phyloP scores from a whole-genome alignment of 2,113 vertebrate genomes.

The Machaerirhynchus nigripectus region DNA sequence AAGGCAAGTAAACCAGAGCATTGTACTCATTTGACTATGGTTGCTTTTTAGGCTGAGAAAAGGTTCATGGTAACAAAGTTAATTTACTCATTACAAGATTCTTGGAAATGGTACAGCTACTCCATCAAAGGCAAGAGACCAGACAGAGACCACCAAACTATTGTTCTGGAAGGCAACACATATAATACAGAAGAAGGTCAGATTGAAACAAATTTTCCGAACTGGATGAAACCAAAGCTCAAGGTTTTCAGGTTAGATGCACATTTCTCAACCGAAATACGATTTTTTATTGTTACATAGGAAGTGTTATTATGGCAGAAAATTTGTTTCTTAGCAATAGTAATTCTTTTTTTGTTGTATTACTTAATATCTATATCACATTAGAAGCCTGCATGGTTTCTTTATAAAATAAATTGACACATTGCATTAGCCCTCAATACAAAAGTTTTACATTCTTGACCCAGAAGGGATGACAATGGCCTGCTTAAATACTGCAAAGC shows the following conservation, averaged over 20 bases:
- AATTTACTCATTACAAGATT: conserved; percentile 11
- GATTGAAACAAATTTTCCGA: conserved; percentile 1
- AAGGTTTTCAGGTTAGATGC: not conserved
- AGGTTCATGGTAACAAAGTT: conserved; percentile 21
- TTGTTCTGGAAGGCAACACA: not conserved
- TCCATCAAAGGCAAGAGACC: not conserved
- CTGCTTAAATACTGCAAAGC: not conserved
- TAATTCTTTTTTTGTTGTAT: conserved; percentile 1
- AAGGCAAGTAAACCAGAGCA: not conserved
- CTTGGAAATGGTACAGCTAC: conserved; percentile 25
- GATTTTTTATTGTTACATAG: not conserved
- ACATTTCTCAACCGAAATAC: not conserved
- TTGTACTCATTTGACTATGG: not conserved
- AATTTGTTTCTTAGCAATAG: not conserved
- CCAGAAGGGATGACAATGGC: not conserved
- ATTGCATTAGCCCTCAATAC: not conserved
- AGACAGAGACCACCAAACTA: not conserved
- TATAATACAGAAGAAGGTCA: not conserved
- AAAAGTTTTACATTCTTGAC: not conserved
- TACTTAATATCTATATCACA: not conserved
- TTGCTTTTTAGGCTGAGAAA: conserved; percentile 36
- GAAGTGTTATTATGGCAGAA: not conserved
- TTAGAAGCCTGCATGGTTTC: not conserved
- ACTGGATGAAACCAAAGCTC: not conserved
- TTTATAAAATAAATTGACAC: conserved; percentile 34